Percentiles rank a stretch among this genome's conserved stretches.
Evolutionary conservation across 1,140 invertebrate genomes (phyloP).

Genomic region (Anthonomus grandis): DNA sequence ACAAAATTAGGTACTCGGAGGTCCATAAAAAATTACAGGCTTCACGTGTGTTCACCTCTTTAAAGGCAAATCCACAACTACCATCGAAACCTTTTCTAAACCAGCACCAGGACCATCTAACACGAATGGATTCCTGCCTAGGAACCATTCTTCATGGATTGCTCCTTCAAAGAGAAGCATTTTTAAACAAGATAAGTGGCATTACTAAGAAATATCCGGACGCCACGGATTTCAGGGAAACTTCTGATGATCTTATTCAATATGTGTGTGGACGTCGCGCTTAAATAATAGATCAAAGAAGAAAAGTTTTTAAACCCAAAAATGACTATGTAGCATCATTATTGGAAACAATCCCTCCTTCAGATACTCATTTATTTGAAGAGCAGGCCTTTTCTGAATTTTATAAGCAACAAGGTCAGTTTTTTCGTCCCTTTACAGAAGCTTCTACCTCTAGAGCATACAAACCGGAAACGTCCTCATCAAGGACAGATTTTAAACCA

Average conservation of each 20-base stretch:
- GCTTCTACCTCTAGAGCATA: neutral
- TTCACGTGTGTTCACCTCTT: neutral
- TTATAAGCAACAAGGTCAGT: neutral
- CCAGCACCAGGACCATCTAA: neutral
- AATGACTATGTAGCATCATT: neutral
- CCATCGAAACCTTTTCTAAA: no score
- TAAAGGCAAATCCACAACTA: neutral
- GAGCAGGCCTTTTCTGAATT: neutral
- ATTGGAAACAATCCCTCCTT: neutral
- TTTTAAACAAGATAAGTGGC: neutral
- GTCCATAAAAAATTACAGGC: neutral
- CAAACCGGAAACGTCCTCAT: neutral
- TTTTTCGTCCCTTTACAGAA: neutral
- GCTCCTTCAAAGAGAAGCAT: neutral
- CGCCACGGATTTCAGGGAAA: neutral
- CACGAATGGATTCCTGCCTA: neutral
- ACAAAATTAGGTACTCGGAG: neutral
- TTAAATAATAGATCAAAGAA: neutral
- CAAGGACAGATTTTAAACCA: no score
- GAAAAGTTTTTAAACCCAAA: neutral
- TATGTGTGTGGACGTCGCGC: neutral
- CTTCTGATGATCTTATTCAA: no score
- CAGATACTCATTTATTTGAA: neutral
- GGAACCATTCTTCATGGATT: neutral
- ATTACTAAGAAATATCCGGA: neutral